phyloP scores from a whole-genome alignment of 2,797 vertebrate species.

The Okamejei kenojei region DNA sequence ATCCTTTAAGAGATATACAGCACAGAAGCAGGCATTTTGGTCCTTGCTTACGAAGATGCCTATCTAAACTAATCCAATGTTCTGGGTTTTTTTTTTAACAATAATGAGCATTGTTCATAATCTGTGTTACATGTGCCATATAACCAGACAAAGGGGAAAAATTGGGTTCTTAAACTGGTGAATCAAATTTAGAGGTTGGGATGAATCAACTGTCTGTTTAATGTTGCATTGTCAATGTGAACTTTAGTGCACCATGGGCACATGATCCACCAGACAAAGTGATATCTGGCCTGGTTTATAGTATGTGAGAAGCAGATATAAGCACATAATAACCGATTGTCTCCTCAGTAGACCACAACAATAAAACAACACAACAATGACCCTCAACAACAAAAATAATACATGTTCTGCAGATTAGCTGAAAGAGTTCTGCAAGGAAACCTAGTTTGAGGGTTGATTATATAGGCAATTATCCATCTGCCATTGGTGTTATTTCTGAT shows the following conservation, averaged over 20 bases:
- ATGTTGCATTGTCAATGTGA: background rate
- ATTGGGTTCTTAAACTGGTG: background rate
- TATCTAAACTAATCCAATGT: too few species aligned
- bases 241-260: background rate
- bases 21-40: too few species aligned
- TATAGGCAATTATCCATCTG: slow-evolving; percentile 29
- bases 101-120: too few species aligned
- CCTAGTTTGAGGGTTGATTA: background rate
- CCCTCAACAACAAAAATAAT: background rate
- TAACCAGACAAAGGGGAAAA: background rate
- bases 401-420: background rate
- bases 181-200: background rate
- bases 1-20: too few species aligned
- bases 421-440: background rate
- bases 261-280: slow-evolving; percentile 3
- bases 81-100: too few species aligned
- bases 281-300: background rate
- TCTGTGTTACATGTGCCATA: too few species aligned
- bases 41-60: too few species aligned
- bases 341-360: background rate
- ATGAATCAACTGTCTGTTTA: background rate
- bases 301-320: background rate
- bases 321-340: background rate
- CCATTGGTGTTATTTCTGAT: background rate
- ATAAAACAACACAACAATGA: background rate